phyloP scores from a whole-genome alignment of 92 coral and sea anemone genomes.

The Epizoanthus stellaris region DNA sequence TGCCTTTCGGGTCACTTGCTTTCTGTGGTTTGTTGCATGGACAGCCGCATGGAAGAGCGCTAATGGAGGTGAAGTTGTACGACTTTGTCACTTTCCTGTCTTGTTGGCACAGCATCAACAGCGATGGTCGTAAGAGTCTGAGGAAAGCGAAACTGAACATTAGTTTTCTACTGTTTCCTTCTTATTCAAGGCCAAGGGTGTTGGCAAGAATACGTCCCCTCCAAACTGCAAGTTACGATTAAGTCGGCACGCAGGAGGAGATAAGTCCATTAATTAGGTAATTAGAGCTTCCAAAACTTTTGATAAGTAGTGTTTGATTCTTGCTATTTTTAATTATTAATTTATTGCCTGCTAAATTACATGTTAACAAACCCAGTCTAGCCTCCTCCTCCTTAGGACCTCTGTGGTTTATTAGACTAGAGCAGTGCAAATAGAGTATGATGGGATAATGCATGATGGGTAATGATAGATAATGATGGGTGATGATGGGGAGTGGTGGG shows the following conservation, averaged over 20 bases:
- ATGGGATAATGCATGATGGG: too few relatives aligned
- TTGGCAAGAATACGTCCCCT: neutral
- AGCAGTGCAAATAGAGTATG: too few relatives aligned
- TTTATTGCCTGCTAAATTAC: too few relatives aligned
- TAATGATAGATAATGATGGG: too few relatives aligned
- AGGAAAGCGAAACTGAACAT: neutral
- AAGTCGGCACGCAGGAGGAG: neutral
- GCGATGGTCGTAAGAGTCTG: conserved; percentile 78
- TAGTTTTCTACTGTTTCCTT: neutral
- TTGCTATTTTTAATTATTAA: too few relatives aligned
- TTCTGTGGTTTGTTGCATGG: conserved; percentile 64
- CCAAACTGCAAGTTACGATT: neutral
- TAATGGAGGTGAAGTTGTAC: conserved; percentile 90
- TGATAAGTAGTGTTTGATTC: too few relatives aligned
- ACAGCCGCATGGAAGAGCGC: conserved; percentile 95
- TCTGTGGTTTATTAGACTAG: too few relatives aligned
- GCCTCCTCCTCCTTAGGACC: too few relatives aligned
- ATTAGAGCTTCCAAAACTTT: too few relatives aligned
- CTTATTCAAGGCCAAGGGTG: neutral
- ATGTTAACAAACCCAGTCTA: too few relatives aligned
- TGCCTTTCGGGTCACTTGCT: conserved; percentile 68
- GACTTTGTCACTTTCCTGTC: conserved; percentile 75
- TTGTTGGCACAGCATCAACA: conserved; percentile 71
- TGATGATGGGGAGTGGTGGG: too few relatives aligned
- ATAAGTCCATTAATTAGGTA: too few relatives aligned